Percentiles rank a stretch among this genome's conserved stretches.
These are phyloP conservation scores for Macroramphosus scolopax DNA, from an alignment of 2,797 vertebrate species.

Conservation along the genomic window DNA sequence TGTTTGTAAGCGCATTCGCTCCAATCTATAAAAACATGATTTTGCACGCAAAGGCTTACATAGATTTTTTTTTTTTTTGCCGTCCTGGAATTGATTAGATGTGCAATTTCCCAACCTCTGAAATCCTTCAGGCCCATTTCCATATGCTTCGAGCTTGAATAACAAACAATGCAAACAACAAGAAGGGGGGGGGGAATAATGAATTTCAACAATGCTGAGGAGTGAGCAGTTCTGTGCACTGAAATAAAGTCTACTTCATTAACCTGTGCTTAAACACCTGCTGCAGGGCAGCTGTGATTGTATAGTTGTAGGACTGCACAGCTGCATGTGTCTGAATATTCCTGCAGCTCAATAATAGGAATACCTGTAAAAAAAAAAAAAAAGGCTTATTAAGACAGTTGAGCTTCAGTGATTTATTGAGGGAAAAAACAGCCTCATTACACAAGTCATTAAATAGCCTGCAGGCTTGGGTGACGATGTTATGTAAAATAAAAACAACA, in stretches of 20 bases:
- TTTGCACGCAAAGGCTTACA: slow-evolving; percentile 63
- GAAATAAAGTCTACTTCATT: slow-evolving; percentile 23
- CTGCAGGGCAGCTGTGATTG: slow-evolving; percentile 2
- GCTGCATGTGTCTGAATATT: slow-evolving; percentile 10
- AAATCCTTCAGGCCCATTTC: slow-evolving; percentile 67
- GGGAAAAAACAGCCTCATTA: too few species aligned
- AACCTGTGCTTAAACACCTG: slow-evolving; percentile 19
- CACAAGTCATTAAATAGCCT: too few species aligned
- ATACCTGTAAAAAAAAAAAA: too few species aligned
- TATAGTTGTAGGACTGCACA: slow-evolving; percentile 12
- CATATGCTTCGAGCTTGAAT: slow-evolving; percentile 36
- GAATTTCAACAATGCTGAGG: slow-evolving; percentile 42
- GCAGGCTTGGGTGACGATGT: slow-evolving; percentile 32
- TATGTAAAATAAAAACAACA: slow-evolving; percentile 25
- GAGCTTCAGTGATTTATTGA: too few species aligned
- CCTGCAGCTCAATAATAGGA: too few species aligned
- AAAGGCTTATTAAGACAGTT: too few species aligned
- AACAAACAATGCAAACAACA: slow-evolving; percentile 50
- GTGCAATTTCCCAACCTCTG: slow-evolving; percentile 61
- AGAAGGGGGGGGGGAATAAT: slow-evolving; percentile 37
- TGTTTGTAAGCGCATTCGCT: slow-evolving; percentile 44
- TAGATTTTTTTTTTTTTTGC: slow-evolving; percentile 49
- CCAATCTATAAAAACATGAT: slow-evolving; percentile 73
- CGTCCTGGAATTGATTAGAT: slow-evolving; percentile 67
- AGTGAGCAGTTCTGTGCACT: too few species aligned